Evolutionary conservation across 2,113 vertebrate genomes (phyloP).

Genomic region (Syngnathoides biaculeatus): DNA sequence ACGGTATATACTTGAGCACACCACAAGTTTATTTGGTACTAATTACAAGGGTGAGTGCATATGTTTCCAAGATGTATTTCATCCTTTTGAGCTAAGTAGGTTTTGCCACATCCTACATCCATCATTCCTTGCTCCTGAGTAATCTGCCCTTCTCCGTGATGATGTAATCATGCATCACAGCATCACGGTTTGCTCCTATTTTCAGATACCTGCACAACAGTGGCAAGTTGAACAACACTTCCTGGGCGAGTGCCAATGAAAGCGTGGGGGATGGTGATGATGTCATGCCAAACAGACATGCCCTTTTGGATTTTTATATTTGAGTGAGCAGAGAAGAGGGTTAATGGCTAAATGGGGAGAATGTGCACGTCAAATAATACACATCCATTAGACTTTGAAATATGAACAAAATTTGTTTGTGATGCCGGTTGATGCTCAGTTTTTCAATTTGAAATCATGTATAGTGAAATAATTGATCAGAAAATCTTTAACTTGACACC

Average conservation of each 20-base stretch:
- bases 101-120: constrained; percentile 57
- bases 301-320: constrained; percentile 15
- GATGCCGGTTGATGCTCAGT: neutral
- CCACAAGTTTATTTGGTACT: constrained; percentile 12
- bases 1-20: neutral
- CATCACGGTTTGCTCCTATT: constrained; percentile 65
- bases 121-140: constrained; percentile 56
- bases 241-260: constrained; percentile 42
- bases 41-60: constrained; percentile 21
- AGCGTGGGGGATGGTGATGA: constrained; percentile 27
- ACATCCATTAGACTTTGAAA: neutral
- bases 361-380: neutral
- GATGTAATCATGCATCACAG: constrained; percentile 66
- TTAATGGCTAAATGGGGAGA: neutral
- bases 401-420: neutral
- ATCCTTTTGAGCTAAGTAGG: constrained; percentile 23
- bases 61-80: constrained; percentile 24
- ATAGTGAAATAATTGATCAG: neutral
- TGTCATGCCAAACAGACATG: constrained; percentile 24
- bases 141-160: constrained; percentile 62
- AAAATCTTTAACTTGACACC: neutral
- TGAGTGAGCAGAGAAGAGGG: neutral
- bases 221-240: constrained; percentile 63
- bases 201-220: constrained; percentile 65
- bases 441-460: too few species aligned